Evolutionary conservation across 2,113 vertebrate genomes (phyloP), one percentile per base, ranked within the genome.

Genomic region (Neogobius melanostomus): DNA sequence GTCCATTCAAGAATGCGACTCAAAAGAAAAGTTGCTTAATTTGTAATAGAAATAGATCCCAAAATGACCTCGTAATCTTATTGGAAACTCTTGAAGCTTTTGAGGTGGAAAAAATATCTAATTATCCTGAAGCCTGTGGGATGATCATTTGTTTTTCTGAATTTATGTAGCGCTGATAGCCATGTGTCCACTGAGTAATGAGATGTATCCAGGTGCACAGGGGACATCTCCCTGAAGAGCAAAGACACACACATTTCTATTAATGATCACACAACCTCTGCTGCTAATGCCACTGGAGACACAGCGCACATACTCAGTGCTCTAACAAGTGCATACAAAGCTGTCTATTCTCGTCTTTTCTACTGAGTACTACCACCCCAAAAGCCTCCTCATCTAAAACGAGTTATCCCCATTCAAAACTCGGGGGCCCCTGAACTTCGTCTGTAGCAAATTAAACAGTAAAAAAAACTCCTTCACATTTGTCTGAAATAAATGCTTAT

Each of bases 221-320:
- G 42, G 52, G 49, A 67, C 59, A 11, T 48, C 64, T 79, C 75
- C 72, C 75, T 44, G 10, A 7, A 53, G 76, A 74, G 61, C 64
- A 65, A 53, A 72, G 28, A 50, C 49, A 72, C 61, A 70, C 76
- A 21, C 52, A 69, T 79, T 72, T 81, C 65, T 80, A 74, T 75
- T 76, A 80, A 72, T 62, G 51, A 64, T 81, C 66, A 74, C 44
- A 64, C 75, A 64, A 80, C 42, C 65, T 49, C 47, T 79, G 72
- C 63, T 80, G 47, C 64, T 77, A 69, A 75, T 76, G 47, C 4
- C 74, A 75, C 73, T 66, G 61, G 69, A 79, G 82, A 87, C 73
- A 64, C 79, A 61, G 66, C 75, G 74, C 74, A 73, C 64, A 72
- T 84, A 77, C 11, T 28, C 59, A 56, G 11, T 47, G 2, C 51